These are phyloP conservation scores for Coenonympha glycerion DNA, from an alignment of 2,888 invertebrate genomes.

Conservation along the genomic window DNA sequence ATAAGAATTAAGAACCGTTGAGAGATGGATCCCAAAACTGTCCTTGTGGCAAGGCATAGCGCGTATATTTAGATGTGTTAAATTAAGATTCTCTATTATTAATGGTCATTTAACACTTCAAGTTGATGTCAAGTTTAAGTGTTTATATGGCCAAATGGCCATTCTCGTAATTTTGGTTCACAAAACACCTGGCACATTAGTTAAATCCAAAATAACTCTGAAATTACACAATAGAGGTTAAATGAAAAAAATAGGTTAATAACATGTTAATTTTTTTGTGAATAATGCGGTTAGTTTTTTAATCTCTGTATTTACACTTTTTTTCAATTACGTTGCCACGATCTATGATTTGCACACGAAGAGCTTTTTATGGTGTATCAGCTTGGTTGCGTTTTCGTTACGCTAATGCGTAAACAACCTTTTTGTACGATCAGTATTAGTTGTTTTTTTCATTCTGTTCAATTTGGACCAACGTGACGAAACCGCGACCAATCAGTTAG, in stretches of 20 bases:
- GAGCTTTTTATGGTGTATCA: conserved; percentile 51
- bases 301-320: conserved; percentile 24
- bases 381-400: conserved; percentile 29
- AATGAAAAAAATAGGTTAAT: neutral
- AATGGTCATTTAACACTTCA: too few relatives aligned
- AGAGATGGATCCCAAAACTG: too few relatives aligned
- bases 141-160: too few relatives aligned
- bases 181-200: too few relatives aligned
- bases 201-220: too few relatives aligned
- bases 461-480: conserved; percentile 14
- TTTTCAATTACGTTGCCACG: conserved; percentile 60
- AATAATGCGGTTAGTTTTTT: neutral
- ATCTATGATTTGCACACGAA: conserved; percentile 65
- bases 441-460: conserved; percentile 14
- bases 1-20: too few relatives aligned
- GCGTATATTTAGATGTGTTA: too few relatives aligned
- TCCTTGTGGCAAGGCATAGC: too few relatives aligned
- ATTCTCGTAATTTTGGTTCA: too few relatives aligned
- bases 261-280: neutral
- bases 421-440: neutral
- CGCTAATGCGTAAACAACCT: conserved; percentile 11
- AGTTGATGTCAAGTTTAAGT: too few relatives aligned
- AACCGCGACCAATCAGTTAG: conserved; percentile 26
- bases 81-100: too few relatives aligned
- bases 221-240: too few relatives aligned